Evolutionary conservation across 1,140 invertebrate species (phyloP).

Genomic region (Tribolium madens): DNA sequence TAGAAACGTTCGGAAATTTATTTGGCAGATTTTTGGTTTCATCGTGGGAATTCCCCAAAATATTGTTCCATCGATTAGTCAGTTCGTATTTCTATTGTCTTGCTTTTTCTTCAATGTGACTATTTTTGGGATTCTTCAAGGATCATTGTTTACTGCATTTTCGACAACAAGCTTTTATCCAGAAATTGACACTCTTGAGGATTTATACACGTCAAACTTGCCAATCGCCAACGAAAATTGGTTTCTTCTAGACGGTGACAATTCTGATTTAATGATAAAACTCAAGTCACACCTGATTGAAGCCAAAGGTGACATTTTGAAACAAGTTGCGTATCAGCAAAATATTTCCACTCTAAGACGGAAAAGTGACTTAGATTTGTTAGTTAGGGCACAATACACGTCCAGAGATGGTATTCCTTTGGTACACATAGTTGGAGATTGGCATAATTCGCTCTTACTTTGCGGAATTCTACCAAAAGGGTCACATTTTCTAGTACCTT

Average conservation of each 20-base stretch:
- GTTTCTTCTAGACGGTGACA: constrained; percentile 20
- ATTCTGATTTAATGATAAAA: constrained; percentile 36
- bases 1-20: not conserved
- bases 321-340: not conserved
- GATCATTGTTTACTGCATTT: not conserved
- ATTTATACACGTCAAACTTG: constrained; percentile 36
- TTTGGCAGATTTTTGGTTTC: not conserved
- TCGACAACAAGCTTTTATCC: constrained; percentile 20
- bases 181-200: constrained; percentile 48
- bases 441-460: constrained; percentile 14
- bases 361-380: constrained; percentile 11
- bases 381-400: not conserved
- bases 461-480: constrained; percentile 44
- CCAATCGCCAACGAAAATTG: constrained; percentile 24
- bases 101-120: constrained; percentile 22
- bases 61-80: not conserved
- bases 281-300: constrained; percentile 3
- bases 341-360: constrained; percentile 25
- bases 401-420: constrained; percentile 30
- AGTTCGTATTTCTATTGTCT: not conserved
- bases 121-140: constrained; percentile 7
- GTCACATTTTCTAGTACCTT: constrained; percentile 21
- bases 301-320: not conserved
- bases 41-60: not conserved
- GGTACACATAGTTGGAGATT: constrained; percentile 43